Conservation (phyloP, 2,888 invertebrate genomes). For the Hermodice carunculata region DNA sequence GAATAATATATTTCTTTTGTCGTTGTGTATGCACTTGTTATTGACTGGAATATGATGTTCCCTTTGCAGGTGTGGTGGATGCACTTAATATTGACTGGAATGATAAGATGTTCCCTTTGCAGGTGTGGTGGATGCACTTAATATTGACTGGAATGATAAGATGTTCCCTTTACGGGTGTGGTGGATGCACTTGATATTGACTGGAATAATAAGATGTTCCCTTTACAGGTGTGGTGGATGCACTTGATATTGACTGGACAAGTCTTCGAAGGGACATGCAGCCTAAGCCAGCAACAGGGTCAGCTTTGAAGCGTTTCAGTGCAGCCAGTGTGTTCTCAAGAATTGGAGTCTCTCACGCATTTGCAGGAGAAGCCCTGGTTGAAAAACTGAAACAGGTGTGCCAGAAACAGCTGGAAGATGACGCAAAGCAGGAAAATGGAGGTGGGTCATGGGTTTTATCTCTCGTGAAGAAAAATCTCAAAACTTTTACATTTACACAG, state of each 20-base stretch:
- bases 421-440: conserved; percentile 23
- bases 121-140: conserved; percentile 89
- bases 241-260: conserved; percentile 96
- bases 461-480: too few relatives aligned
- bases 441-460: too few relatives aligned
- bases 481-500: too few relatives aligned
- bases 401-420: conserved; percentile 52
- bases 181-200: conserved; percentile 96
- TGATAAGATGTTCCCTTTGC: too few relatives aligned
- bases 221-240: conserved; percentile 83
- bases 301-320: conserved; percentile 84
- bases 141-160: conserved; percentile 99
- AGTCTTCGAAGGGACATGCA: conserved; percentile 75
- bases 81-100: conserved; percentile 97
- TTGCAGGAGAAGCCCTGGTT: conserved; percentile 80
- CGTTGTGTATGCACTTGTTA: too few relatives aligned
- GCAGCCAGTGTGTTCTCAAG: conserved; percentile 84
- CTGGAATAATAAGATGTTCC: too few relatives aligned
- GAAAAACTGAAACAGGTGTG: conserved; percentile 64
- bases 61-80: conserved; percentile 82
- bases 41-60: too few relatives aligned
- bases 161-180: conserved; percentile 77
- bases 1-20: too few relatives aligned
- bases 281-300: conserved; percentile 63
- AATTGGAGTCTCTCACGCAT: conserved; percentile 83